A percentile compares a stretch with the other conserved stretches of the same genome.
Evolutionary conservation across 2,888 invertebrate species (phyloP).

Genomic region (Herminia tarsipennalis): DNA sequence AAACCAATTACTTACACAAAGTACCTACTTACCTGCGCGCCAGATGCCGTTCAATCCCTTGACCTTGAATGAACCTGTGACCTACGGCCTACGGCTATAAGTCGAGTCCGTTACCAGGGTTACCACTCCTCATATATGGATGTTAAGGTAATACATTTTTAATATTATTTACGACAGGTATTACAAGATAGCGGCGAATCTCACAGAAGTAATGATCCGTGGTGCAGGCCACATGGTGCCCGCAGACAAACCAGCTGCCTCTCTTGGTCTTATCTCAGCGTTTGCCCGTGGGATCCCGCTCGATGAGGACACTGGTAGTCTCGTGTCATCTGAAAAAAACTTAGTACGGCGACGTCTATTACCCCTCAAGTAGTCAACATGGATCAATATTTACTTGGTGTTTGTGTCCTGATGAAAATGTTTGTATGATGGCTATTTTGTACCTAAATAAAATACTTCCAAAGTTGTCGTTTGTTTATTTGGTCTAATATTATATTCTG

Average conservation of each 20-base stretch:
- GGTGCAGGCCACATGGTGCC: slow-evolving; percentile 90
- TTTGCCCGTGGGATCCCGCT: slow-evolving; percentile 81
- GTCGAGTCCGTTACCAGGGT: too few relatives aligned
- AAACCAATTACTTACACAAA: too few relatives aligned
- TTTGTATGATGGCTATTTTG: slow-evolving; percentile 11
- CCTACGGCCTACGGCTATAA: too few relatives aligned
- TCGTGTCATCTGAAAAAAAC: slow-evolving; percentile 68
- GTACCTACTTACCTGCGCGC: too few relatives aligned
- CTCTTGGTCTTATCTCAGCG: slow-evolving; percentile 86
- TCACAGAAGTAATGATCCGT: slow-evolving; percentile 86
- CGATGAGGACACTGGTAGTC: slow-evolving; percentile 62
- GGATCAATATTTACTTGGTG: slow-evolving; percentile 9
- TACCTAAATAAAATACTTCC: slow-evolving; percentile 18
- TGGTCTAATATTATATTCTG: too few relatives aligned
- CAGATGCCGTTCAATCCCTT: too few relatives aligned
- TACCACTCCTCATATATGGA: too few relatives aligned
- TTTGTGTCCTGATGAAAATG: slow-evolving; percentile 24
- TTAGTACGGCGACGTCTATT: slow-evolving; percentile 54
- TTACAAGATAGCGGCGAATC: slow-evolving; percentile 82
- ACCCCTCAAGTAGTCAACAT: slow-evolving; percentile 37
- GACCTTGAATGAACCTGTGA: too few relatives aligned
- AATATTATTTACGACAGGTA: slow-evolving; percentile 72
- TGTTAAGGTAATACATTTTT: background rate
- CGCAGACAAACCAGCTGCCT: slow-evolving; percentile 85
- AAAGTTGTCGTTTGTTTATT: background rate